Conservation (phyloP, 2,113 vertebrate genomes). For the Andinoacara biseriatus region DNA sequence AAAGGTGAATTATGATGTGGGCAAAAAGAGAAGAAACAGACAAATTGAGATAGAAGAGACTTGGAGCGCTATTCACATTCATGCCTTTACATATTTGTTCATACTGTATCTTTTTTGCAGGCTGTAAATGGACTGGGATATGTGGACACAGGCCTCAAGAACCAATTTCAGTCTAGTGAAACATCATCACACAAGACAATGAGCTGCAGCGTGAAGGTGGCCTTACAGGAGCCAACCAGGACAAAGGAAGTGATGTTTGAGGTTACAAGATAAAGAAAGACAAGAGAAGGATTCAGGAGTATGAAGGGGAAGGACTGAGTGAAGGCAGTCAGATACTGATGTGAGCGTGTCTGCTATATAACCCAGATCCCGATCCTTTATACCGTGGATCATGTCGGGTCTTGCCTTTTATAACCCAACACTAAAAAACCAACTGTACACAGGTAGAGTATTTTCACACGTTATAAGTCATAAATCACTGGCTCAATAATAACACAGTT, state of each 20-base stretch:
- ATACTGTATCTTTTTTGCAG: background rate
- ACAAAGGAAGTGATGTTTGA: conserved; percentile 7
- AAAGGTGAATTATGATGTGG: background rate
- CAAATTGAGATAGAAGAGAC: background rate
- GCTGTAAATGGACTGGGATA: background rate
- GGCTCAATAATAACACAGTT: background rate
- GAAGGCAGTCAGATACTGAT: background rate
- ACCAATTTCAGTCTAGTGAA: background rate
- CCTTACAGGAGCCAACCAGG: background rate
- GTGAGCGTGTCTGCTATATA: background rate
- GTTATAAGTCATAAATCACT: conserved; percentile 14
- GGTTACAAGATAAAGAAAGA: background rate
- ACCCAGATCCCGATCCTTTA: conserved; percentile 2
- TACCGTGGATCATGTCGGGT: conserved; percentile 9
- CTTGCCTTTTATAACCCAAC: conserved; percentile 29
- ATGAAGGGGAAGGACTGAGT: background rate
- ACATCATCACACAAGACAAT: background rate
- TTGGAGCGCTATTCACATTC: background rate
- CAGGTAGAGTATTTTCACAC: conserved; percentile 15
- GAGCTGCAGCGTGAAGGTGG: background rate
- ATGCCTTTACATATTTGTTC: background rate
- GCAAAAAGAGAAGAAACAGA: background rate
- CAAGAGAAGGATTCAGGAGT: background rate
- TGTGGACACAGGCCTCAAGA: background rate
- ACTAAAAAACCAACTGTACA: conserved; percentile 32